Conservation (phyloP, 2,797 vertebrate species). For the Morelia viridis region DNA sequence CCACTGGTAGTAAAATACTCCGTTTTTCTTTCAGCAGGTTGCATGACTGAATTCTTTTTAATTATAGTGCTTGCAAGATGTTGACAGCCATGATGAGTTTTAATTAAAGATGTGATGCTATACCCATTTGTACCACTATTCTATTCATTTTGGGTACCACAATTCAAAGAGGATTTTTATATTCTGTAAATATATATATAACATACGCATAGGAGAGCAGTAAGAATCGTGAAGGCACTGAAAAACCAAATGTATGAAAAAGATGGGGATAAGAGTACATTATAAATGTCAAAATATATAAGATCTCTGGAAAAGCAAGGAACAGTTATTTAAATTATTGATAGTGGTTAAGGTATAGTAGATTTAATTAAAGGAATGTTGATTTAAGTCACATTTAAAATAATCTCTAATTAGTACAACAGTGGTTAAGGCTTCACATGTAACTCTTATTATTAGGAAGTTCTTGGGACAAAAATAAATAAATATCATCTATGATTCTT, state of each 20-base stretch:
- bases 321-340: neutral
- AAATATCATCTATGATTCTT: neutral
- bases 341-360: neutral
- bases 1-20: too few relatives aligned
- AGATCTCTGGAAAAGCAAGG: neutral
- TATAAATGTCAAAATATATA: neutral
- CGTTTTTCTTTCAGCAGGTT: too few relatives aligned
- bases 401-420: neutral
- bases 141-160: neutral
- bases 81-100: too few relatives aligned
- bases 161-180: neutral
- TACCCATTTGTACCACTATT: neutral
- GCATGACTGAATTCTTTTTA: too few relatives aligned
- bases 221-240: neutral
- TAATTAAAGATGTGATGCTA: too few relatives aligned
- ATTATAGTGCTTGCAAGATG: too few relatives aligned
- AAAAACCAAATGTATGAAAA: neutral
- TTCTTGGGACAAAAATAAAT: neutral
- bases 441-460: neutral
- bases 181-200: too few relatives aligned
- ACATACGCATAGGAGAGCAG: neutral
- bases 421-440: neutral
- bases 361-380: neutral
- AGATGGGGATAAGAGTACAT: neutral
- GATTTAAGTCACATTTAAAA: neutral